phyloP scores from a whole-genome alignment of 2,113 vertebrate species.

The Montifringilla adamsi region DNA sequence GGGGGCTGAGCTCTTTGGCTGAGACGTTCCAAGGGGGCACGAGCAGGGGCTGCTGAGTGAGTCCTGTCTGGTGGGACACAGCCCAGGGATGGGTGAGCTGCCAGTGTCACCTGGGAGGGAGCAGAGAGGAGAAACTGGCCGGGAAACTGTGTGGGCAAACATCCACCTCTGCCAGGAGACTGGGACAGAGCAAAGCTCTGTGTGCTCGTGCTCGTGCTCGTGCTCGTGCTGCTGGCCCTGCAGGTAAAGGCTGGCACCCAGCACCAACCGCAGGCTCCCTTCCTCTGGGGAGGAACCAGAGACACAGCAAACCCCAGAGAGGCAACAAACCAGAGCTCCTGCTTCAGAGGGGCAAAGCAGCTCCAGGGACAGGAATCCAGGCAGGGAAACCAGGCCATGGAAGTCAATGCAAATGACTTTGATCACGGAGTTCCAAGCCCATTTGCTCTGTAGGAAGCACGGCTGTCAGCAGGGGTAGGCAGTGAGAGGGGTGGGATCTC shows the following conservation, averaged over 20 bases:
- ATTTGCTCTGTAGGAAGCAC: conserved; percentile 52
- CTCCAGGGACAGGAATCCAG: not conserved
- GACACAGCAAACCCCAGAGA: not conserved
- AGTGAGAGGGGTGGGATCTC: conserved; percentile 43
- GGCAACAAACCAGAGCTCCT: not conserved
- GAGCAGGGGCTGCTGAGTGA: fast-evolving
- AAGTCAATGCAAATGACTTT: conserved; percentile 45
- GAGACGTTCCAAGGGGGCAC: not conserved
- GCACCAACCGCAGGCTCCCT: not conserved
- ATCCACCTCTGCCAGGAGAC: not conserved
- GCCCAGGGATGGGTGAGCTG: not conserved
- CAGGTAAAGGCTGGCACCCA: not conserved
- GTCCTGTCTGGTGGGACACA: not conserved
- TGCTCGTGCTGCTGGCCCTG: not conserved
- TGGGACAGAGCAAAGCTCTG: not conserved
- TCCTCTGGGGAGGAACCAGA: not conserved
- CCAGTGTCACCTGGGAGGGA: fast-evolving
- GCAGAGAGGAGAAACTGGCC: not conserved
- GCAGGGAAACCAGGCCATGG: conserved; percentile 46
- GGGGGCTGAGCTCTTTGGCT: not conserved
- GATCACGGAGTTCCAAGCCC: conserved; percentile 1
- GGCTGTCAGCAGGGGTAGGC: conserved; percentile 31
- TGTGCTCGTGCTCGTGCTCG: fast-evolving
- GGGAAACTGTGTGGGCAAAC: not conserved
- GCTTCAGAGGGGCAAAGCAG: not conserved